Conservation (phyloP, 2,797 vertebrate species). For the Hylomyscus alleni region DNA sequence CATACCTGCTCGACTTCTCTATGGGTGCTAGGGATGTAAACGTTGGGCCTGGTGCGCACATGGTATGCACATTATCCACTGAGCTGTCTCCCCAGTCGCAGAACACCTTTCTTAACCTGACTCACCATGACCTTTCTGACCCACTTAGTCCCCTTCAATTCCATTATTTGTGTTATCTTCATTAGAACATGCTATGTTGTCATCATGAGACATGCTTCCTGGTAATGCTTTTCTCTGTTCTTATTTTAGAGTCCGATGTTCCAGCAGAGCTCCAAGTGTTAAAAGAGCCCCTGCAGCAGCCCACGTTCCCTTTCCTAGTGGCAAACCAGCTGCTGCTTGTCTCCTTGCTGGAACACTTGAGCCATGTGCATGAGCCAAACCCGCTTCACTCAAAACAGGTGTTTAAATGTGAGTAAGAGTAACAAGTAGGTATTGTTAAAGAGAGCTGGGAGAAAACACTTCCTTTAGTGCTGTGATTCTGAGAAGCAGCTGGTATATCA, state of each 20-base stretch:
- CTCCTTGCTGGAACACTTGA: constrained; percentile 97
- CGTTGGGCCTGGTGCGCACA: neutral
- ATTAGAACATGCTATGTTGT: neutral
- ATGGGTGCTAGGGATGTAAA: neutral
- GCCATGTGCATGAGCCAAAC: constrained; percentile 95
- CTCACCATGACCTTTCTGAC: neutral
- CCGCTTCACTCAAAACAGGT: constrained; percentile 92
- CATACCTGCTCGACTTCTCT: neutral
- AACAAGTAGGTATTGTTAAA: neutral
- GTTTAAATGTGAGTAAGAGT: constrained; percentile 94
- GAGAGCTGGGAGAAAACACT: neutral
- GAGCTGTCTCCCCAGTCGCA: neutral
- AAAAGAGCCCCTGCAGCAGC: constrained; percentile 91
- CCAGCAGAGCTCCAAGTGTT: constrained; percentile 91
- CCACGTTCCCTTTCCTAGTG: constrained; percentile 93
- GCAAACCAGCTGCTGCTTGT: constrained; percentile 98
- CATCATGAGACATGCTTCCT: neutral
- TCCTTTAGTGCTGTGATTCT: neutral
- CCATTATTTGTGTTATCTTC: neutral
- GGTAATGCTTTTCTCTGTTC: neutral
- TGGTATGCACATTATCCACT: neutral
- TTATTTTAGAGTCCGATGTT: constrained; percentile 94
- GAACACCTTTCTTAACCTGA: neutral
- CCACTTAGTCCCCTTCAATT: neutral
- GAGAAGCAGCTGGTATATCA: neutral